phyloP scores from a whole-genome alignment of 1,140 invertebrate genomes.

The Argopecten irradians region DNA sequence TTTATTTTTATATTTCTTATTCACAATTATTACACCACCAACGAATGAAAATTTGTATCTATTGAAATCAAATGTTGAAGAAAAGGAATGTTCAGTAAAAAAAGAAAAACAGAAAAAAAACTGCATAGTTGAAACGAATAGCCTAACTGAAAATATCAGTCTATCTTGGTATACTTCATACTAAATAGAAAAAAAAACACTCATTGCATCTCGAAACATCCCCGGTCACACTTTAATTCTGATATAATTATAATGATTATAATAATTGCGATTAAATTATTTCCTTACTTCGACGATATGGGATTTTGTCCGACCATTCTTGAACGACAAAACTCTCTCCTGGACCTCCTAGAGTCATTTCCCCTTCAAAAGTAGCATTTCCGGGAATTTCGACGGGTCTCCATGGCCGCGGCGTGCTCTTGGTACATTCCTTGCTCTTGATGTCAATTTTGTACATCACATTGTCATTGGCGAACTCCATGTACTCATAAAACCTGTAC shows the following conservation, averaged over 20 bases:
- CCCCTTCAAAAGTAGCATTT: slow-evolving; percentile 61
- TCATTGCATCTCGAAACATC: background rate
- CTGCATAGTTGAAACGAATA: no score
- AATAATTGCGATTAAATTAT: no score
- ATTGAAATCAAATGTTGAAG: no score
- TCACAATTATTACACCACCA: no score
- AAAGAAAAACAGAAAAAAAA: no score
- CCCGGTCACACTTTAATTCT: background rate
- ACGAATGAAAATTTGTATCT: no score
- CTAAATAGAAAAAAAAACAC: background rate
- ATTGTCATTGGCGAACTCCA: slow-evolving; percentile 53
- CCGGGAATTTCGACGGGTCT: slow-evolving; percentile 55
- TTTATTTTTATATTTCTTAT: no score
- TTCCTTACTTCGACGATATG: slow-evolving; percentile 53
- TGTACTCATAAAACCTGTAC: slow-evolving; percentile 56
- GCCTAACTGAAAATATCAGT: no score
- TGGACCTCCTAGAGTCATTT: slow-evolving; percentile 61
- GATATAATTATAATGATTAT: background rate
- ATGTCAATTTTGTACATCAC: slow-evolving; percentile 52
- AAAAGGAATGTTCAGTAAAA: no score
- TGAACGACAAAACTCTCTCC: slow-evolving; percentile 55
- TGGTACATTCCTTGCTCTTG: slow-evolving; percentile 51
- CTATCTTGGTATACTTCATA: no score
- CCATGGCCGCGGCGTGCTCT: slow-evolving; percentile 49
- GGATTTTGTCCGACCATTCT: slow-evolving; percentile 62